These are phyloP conservation scores for Ormyrus pomaceus DNA, from an alignment of 2,888 invertebrate genomes.

Conservation along the genomic window DNA sequence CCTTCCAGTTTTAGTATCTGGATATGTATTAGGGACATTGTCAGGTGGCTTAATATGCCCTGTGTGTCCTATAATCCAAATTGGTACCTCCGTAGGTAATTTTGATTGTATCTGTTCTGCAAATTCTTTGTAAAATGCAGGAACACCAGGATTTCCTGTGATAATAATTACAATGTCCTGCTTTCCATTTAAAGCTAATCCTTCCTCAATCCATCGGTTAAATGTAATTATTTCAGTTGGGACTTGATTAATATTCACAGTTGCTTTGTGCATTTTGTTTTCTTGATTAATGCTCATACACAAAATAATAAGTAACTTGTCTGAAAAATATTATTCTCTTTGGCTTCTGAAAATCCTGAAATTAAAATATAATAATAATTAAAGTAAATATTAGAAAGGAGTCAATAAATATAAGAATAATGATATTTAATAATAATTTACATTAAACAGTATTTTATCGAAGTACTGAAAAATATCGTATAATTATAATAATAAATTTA, in stretches of 20 bases:
- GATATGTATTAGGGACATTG: slow-evolving; percentile 73
- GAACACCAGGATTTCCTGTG: slow-evolving; percentile 92
- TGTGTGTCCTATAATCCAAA: slow-evolving; percentile 89
- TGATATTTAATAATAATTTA: no score
- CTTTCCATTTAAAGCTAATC: slow-evolving; percentile 76
- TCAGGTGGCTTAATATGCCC: slow-evolving; percentile 86
- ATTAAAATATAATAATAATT: no score
- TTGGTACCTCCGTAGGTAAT: slow-evolving; percentile 80
- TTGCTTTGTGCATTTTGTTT: slow-evolving; percentile 75
- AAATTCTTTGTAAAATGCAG: slow-evolving; percentile 88
- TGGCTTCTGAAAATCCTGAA: no score
- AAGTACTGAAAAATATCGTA: no score
- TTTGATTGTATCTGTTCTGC: slow-evolving; percentile 80
- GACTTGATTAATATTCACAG: slow-evolving; percentile 80
- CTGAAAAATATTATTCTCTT: no score
- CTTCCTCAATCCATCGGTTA: slow-evolving; percentile 83
- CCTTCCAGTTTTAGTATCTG: slow-evolving; percentile 69
- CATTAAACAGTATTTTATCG: no score
- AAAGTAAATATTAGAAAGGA: no score
- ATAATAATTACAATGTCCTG: slow-evolving; percentile 85
- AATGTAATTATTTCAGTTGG: slow-evolving; percentile 85
- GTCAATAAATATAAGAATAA: no score
- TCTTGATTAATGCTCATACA: background rate
- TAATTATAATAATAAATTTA: no score
- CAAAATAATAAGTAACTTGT: background rate